These are phyloP conservation scores for Apis cerana DNA, from an alignment of 1,140 invertebrate genomes.

Conservation along the genomic window DNA sequence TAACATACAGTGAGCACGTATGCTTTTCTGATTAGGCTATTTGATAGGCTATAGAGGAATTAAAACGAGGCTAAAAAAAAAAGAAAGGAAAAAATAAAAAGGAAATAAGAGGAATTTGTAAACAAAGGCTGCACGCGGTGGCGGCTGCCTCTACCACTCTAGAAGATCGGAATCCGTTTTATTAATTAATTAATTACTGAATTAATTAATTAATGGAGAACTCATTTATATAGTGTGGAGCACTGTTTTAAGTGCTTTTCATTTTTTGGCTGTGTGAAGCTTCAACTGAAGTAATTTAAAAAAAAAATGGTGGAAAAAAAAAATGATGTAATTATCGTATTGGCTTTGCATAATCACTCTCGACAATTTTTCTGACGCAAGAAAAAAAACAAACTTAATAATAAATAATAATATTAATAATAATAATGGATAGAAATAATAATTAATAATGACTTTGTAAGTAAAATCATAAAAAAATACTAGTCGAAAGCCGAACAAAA, in stretches of 20 bases:
- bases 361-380: slow-evolving; percentile 63
- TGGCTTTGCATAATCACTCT: slow-evolving; percentile 66
- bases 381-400: slow-evolving; percentile 37
- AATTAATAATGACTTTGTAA: slow-evolving; percentile 46
- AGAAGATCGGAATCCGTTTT: slow-evolving; percentile 70
- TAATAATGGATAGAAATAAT: slow-evolving; percentile 53
- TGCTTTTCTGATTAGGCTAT: slow-evolving; percentile 66
- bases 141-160: slow-evolving; percentile 67
- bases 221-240: slow-evolving; percentile 75
- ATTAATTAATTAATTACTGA: slow-evolving; percentile 71
- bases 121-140: slow-evolving; percentile 58
- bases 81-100: slow-evolving; percentile 20
- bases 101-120: neutral
- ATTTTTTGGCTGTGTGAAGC: slow-evolving; percentile 79
- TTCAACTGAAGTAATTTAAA: slow-evolving; percentile 70
- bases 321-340: slow-evolving; percentile 64
- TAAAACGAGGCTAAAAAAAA: slow-evolving; percentile 3
- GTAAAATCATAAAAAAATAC: slow-evolving; percentile 25
- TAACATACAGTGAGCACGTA: slow-evolving; percentile 38
- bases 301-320: slow-evolving; percentile 3
- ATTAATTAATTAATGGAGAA: slow-evolving; percentile 68
- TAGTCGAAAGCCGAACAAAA: slow-evolving; percentile 40
- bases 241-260: slow-evolving; percentile 80
- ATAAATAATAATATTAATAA: slow-evolving; percentile 38
- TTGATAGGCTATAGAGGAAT: slow-evolving; percentile 54